Base-by-base conservation (phyloP, 2,797 vertebrate species). In the Trematomus bernacchii region DNA sequence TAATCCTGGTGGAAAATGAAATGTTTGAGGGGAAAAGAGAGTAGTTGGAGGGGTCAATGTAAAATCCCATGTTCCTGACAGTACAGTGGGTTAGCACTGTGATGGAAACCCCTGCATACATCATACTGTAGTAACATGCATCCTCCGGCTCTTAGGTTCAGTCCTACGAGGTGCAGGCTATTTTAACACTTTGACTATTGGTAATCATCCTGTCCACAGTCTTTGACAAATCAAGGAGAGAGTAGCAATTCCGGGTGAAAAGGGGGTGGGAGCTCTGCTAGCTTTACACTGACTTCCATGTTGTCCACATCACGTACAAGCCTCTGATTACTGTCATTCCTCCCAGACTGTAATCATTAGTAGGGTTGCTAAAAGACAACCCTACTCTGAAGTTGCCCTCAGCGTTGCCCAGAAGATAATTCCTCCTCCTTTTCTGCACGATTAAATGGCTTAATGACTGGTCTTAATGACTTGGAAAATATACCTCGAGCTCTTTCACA, bases 291-390 rank as follows among this genome's bases (percentile, higher is more conserved):
- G 84, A 73, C 80, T 84, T 83, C 78, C 74, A 84, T 33, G 53
- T 62, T 71, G 79, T 78, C 60, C 57, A 83, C 72, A 66, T 90
- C 87, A 87, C 72, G 66, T 62, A 66, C 62, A 73, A 85, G 85
- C 79, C 85, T 76, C 89, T 91, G 90, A 95, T 94, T 94, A 95
- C 90, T 89, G 91, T 95, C 88, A 93, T 94, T 89, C 92, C 83
- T 85, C 59, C 67, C 75, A 81, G 88, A 90, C 82, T 83, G 79
- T 91, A 91, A 91, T 91, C 89, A 90, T 88, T 88, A 87, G 43
- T 77, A 79, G 85, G 71, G 83, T 65, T 77, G 65, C 84, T 74
- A 80, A 78, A 84, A 83, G 77, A 83, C 77, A 76, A 80, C 16
- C 50, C 42, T 79, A 72, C 69, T 64, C 73, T 16, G 50, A 81